phyloP scores from a whole-genome alignment of 2,888 invertebrate species.

The Autographa gamma region DNA sequence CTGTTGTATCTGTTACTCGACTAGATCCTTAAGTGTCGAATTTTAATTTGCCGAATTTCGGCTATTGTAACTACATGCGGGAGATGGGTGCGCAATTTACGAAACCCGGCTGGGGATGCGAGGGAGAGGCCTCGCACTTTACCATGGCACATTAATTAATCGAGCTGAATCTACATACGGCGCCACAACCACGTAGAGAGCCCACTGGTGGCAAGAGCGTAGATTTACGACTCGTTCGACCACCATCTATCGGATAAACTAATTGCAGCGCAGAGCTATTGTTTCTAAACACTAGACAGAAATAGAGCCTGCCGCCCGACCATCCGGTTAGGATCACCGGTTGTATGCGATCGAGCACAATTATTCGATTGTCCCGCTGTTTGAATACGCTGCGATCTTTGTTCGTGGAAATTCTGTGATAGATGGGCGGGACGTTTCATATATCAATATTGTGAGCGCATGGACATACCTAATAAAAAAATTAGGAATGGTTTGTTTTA shows the following conservation, averaged over 20 bases:
- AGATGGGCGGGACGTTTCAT: constrained; percentile 20
- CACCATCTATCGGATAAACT: constrained; percentile 88
- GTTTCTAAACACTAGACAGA: constrained; percentile 85
- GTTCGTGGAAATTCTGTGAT: constrained; percentile 55
- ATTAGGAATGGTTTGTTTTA: background rate
- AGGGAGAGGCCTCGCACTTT: constrained; percentile 83
- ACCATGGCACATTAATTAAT: constrained; percentile 88
- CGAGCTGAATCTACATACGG: constrained; percentile 86
- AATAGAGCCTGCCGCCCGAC: constrained; percentile 72
- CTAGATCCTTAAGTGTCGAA: constrained; percentile 69
- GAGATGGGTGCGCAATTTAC: constrained; percentile 86
- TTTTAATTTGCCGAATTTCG: constrained; percentile 82
- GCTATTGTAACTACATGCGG: constrained; percentile 76
- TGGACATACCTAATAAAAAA: background rate
- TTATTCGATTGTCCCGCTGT: constrained; percentile 76
- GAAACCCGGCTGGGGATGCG: constrained; percentile 78
- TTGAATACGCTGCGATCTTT: constrained; percentile 68
- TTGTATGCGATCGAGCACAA: constrained; percentile 74
- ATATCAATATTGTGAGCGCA: background rate
- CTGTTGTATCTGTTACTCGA: constrained; percentile 50
- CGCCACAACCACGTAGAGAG: constrained; percentile 81
- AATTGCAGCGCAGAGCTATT: constrained; percentile 87
- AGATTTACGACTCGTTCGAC: constrained; percentile 88
- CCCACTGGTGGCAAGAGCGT: constrained; percentile 84
- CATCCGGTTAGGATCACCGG: constrained; percentile 67